phyloP scores from a whole-genome alignment of 1,140 invertebrate species.

The Drosophila melanogaster region Release_6_plus_ISO1_MT NT_033777.3:25274501-25275000 shows the following conservation, averaged over 20 bases:
- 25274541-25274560: constrained; percentile 52
- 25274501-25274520: constrained; percentile 29
- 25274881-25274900: constrained; percentile 54
- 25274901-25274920: constrained; percentile 60
- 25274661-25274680: constrained; percentile 81
- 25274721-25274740: constrained; percentile 73
- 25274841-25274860: constrained; percentile 48
- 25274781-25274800: constrained; percentile 44
- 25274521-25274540: constrained; percentile 39
- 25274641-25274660: constrained; percentile 88
- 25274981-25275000: constrained; percentile 50
- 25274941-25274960: background rate
- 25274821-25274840: constrained; percentile 45
- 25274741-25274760: constrained; percentile 71
- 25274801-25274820: constrained; percentile 68
- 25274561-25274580: constrained; percentile 61
- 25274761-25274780: constrained; percentile 39
- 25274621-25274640: constrained; percentile 88
- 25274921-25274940: background rate
- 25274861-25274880: constrained; percentile 65
- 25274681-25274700: constrained; percentile 69
- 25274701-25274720: constrained; percentile 78
- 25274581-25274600: constrained; percentile 47
- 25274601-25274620: constrained; percentile 86
- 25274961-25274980: constrained; percentile 34